Base-by-base conservation (phyloP, 2,113 vertebrate genomes). In the Callionymus lyra region DNA sequence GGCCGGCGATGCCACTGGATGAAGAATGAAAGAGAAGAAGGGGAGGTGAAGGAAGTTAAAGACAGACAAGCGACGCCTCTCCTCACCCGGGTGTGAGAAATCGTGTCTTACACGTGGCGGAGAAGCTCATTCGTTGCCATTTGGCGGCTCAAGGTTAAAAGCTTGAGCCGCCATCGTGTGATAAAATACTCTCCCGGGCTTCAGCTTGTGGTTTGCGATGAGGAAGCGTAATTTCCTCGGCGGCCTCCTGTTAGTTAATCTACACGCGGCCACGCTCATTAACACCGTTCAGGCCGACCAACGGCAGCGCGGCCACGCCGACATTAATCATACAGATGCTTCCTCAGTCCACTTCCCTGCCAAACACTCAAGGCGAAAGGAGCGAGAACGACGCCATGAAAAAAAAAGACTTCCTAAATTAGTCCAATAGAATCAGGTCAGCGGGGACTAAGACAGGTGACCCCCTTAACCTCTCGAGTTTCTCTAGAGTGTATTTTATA, bases 81-180 rank as follows among this genome's bases (percentile, higher is more conserved):
- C 56, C 56, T 67, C 70, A 80, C 80, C 70, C 68, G 54, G 47
- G 40, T 36, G 34, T 56, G 58, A 75, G 75, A 52, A 73, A 74
- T 53, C 8, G 56, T 67, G 73, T 77, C 43, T 9, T 68, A 76
- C 77, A 70, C 15, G 50, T 32, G 42, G 47, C 1, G 17, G 49
- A 50, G 68, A n/a, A 74, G 66, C 74, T 75, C 64, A 67, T 76
- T 70, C 56, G 54, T 65, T 69, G 78, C 69, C 77, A 56, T 74
- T 77, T 65, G 63, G 76, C 70, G 65, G 71, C 76, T 80, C 81
- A 83, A 82, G 82, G 82, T 84, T 83, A 82, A 81, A 81, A 71
- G 77, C 76, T 72, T 62, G 63, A n/a, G n/a, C 70, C 64, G 66
- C 57, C 73, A 47, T 41, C 1, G 52, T 35, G 62, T 74, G 76